phyloP scores from a whole-genome alignment of 2,888 invertebrate genomes.

The Epistrophella euchroma region DNA sequence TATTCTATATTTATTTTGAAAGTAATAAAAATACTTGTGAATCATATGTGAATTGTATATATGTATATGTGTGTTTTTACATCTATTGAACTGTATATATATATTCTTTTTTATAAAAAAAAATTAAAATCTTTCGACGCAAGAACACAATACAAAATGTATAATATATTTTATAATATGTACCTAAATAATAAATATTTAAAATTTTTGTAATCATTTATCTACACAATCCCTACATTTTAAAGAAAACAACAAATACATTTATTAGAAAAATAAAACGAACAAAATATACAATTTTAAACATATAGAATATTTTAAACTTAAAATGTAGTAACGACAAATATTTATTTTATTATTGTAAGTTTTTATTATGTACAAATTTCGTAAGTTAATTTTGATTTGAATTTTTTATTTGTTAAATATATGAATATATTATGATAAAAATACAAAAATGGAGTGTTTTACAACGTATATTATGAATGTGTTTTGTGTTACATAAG shows the following conservation, averaged over 20 bases:
- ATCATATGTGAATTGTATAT: slow-evolving; percentile 58
- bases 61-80: slow-evolving; percentile 50
- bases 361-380: slow-evolving; percentile 55
- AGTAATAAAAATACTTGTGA: slow-evolving; percentile 74
- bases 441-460: slow-evolving; percentile 58
- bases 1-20: slow-evolving; percentile 64
- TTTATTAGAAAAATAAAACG: slow-evolving; percentile 9
- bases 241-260: slow-evolving; percentile 8
- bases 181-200: slow-evolving; percentile 52
- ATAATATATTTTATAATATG: slow-evolving; percentile 40
- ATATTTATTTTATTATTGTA: slow-evolving; percentile 23
- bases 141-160: slow-evolving; percentile 62
- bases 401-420: slow-evolving; percentile 32
- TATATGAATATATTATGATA: slow-evolving; percentile 23
- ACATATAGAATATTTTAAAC: slow-evolving; percentile 28
- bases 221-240: slow-evolving; percentile 58
- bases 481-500: slow-evolving; percentile 46
- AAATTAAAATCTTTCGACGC: slow-evolving; percentile 48
- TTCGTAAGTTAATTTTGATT: slow-evolving; percentile 67
- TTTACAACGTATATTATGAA: slow-evolving; percentile 62
- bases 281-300: slow-evolving; percentile 37
- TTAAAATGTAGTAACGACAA: slow-evolving; percentile 43
- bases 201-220: slow-evolving; percentile 55
- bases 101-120: slow-evolving; percentile 40
- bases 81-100: slow-evolving; percentile 59